Base-by-base conservation (phyloP, 2,113 vertebrate genomes). In the Alces alces region DNA sequence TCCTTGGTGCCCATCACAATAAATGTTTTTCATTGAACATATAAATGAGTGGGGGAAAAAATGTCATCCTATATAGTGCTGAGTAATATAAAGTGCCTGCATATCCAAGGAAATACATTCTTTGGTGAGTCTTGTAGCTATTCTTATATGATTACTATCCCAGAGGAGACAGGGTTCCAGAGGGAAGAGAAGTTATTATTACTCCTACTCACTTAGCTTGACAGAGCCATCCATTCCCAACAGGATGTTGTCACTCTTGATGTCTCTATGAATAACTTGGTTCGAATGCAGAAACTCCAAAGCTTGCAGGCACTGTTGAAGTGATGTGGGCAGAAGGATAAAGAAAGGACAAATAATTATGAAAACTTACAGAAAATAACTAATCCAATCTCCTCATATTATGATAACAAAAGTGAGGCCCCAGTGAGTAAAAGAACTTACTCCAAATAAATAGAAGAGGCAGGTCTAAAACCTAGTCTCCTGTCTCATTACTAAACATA, bases 241-340 rank as follows among this genome's bases (percentile, higher is more conserved):
- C 80, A 99, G 99, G 97, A 99, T 99, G 98, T 99, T 99, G 99
- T 99, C 99, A 33, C 99, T 99, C 99, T 99, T 99, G 98, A 99
- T 99, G 98, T 99, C 99, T 97, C 99, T 99, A 98, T 99, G 99
- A 98, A 99, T 99, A 97, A 99, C 99, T 97, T 99, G 99, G 99
- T 99, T 99, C 1, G 99, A 99, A 98, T 99, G 99, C 50, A 99
- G 99, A 98, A 99, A 99, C 98, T 99, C 99, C 98, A 99, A 94
- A 23, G 99, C 99, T 97, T 99, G 99, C 21, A 99, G 99, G 99
- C 99, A 99, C 99, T 99, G 52, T 91, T 93, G 60, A 86, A 97
- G 60, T 58, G 13, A 66, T 54, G 1, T 61, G 60, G 1, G 54
- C 88, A 93, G 55, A 89, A 7, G 36, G 33, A 94, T 30, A 92